Percentiles rank a stretch among this genome's conserved stretches.
Conservation (phyloP, 2,888 invertebrate species). For the Drosophila limbata region DNA sequence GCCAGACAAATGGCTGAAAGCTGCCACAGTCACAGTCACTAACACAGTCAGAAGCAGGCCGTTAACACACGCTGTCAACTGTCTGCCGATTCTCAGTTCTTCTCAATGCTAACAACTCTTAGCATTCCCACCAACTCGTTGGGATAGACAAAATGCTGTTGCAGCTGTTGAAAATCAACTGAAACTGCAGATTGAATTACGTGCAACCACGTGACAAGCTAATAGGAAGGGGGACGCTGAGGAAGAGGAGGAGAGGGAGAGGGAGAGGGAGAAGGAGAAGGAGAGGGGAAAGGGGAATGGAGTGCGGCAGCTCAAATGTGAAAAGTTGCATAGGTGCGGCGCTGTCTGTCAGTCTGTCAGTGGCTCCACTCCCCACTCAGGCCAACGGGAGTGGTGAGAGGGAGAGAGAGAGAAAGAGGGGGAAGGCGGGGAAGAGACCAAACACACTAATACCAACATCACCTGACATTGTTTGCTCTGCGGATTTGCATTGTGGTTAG, state of each 20-base stretch:
- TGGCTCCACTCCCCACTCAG: conserved; percentile 44
- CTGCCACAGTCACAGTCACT: conserved; percentile 24
- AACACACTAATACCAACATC: conserved; percentile 47
- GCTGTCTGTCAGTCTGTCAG: conserved; percentile 75
- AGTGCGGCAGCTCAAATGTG: conserved; percentile 41
- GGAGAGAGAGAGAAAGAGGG: neutral
- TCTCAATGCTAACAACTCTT: conserved; percentile 12
- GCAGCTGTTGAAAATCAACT: conserved; percentile 68
- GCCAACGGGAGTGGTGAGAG: neutral
- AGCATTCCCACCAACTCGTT: conserved; percentile 16
- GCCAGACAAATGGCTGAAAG: conserved; percentile 53
- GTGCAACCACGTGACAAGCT: conserved; percentile 36
- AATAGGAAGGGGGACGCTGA: neutral
- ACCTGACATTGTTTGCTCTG: conserved; percentile 80
- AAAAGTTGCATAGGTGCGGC: conserved; percentile 73
- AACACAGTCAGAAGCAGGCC: conserved; percentile 17
- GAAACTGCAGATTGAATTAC: conserved; percentile 74
- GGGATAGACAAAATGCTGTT: conserved; percentile 26
- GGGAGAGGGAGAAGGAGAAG: neutral
- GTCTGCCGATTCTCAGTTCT: conserved; percentile 21
- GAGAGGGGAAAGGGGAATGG: accelerated
- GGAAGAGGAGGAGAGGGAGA: neutral
- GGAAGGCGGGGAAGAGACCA: neutral
- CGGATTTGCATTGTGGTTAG: conserved; percentile 80
- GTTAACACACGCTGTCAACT: conserved; percentile 72